phyloP scores from a whole-genome alignment of 1,140 invertebrate species.

The Goniozus legneri region DNA sequence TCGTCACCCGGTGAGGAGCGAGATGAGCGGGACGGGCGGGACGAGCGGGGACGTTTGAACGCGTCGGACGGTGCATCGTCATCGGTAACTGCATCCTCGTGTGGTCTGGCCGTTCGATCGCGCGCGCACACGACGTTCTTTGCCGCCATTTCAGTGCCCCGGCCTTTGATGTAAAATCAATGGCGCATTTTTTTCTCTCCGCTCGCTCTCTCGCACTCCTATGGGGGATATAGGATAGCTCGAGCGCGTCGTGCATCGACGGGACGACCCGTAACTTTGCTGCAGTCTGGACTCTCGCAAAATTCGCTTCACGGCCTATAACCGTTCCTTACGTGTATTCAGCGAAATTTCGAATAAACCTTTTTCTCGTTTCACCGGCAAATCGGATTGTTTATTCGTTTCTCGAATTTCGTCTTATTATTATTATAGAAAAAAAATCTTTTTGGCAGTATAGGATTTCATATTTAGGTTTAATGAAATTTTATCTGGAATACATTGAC shows the following conservation, averaged over 20 bases:
- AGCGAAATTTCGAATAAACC: too few relatives aligned
- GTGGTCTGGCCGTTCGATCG: slow-evolving; percentile 46
- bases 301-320: too few relatives aligned
- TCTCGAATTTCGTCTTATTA: too few relatives aligned
- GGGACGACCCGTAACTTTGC: slow-evolving; percentile 29
- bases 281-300: too few relatives aligned
- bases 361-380: too few relatives aligned
- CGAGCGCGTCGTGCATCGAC: slow-evolving; percentile 35
- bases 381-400: too few relatives aligned
- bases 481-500: too few relatives aligned
- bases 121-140: slow-evolving; percentile 47
- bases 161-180: slow-evolving; percentile 56
- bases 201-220: slow-evolving; percentile 19
- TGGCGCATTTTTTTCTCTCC: slow-evolving; percentile 44
- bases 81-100: slow-evolving; percentile 44
- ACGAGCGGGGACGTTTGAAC: slow-evolving; percentile 29
- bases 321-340: too few relatives aligned
- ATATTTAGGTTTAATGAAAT: too few relatives aligned
- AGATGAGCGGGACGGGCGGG: slow-evolving; percentile 8
- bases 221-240: slow-evolving; percentile 35
- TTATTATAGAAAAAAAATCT: too few relatives aligned
- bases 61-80: slow-evolving; percentile 39
- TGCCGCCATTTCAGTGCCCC: slow-evolving; percentile 51
- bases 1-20: too few relatives aligned
- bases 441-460: too few relatives aligned